Base-by-base conservation (phyloP, 2,797 vertebrate species). In the Mallotus villosus region DNA sequence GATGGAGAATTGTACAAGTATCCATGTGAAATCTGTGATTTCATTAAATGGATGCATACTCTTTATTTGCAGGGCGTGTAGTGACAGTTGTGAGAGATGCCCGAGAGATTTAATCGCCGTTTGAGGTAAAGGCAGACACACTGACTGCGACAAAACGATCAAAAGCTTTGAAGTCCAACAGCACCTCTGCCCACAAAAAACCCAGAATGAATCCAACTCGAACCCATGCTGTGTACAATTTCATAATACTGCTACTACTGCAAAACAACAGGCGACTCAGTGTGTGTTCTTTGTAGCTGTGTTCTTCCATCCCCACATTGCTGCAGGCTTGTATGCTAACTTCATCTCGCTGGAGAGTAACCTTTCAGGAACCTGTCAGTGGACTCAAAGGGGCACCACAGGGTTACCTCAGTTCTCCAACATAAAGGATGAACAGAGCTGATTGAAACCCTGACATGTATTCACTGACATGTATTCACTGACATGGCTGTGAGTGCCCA, bases 11-110 rank as follows among this genome's bases (percentile, higher is more conserved):
- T 22, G 49, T 63, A 69, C 70, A 73, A 63, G 60, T 25, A n/a
- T 67, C 65, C 64, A 17, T 21, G n/a, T 9, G 0, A 2, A 21
- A 71, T 59, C 1, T 65, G 62, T 46, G 66, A 85, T 81, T 65
- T 64, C 68, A 77, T 80, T 68, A 69, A 81, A 80, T 78, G 76
- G 68, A 84, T 53, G 81, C 63, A 68, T 60, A 82, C 81, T 83
- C 81, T 76, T 81, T 49, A 74, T 86, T 79, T 82, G 61, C 78
- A 82, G 69, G 25, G 34, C 61, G 49, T 14, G 71, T 68, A 60
- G 25, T 78, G 75, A 81, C 59, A 68, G 67, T 41, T 64, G 64
- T 49, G 70, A 0, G 16, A 81, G 68, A 75, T 75, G 74, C 74
- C 77, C 77, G 62, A 7, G 76, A 21, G 73, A 81, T 75, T 77